A percentile compares a stretch with the other conserved stretches of the same genome.
Evolutionary conservation across 2,113 vertebrate species (phyloP).

Genomic region (Regulus satrapa): DNA sequence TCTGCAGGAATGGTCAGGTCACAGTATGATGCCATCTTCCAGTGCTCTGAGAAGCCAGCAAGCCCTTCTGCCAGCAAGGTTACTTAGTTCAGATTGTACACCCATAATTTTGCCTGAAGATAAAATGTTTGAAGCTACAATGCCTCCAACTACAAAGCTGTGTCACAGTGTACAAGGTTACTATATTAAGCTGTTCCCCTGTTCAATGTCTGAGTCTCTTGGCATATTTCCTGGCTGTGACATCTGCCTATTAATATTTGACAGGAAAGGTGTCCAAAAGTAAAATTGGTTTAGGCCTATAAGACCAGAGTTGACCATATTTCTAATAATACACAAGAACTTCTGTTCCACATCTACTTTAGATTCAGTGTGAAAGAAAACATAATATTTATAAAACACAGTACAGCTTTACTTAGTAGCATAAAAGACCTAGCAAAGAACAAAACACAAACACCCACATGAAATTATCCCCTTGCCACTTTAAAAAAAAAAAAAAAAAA

Average conservation of each 20-base stretch:
- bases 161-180: neutral
- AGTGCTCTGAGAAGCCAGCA: neutral
- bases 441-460: rapidly evolving
- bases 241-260: neutral
- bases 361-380: neutral
- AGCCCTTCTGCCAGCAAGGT: neutral
- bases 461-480: neutral
- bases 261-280: neutral
- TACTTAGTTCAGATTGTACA: neutral
- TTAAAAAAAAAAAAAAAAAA: neutral
- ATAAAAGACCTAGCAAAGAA: neutral
- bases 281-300: neutral
- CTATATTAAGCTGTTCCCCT: neutral
- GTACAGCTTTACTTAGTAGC: neutral
- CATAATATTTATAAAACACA: neutral
- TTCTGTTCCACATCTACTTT: neutral
- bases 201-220: neutral
- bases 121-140: neutral
- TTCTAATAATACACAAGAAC: neutral
- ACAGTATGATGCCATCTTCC: rapidly evolving
- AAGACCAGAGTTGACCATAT: neutral
- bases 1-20: neutral
- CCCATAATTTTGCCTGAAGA: neutral
- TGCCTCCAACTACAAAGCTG: neutral
- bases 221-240: neutral